Percentiles rank a stretch among this genome's conserved stretches.
Conservation (phyloP, 2,888 invertebrate species). For the Thecophora atra region DNA sequence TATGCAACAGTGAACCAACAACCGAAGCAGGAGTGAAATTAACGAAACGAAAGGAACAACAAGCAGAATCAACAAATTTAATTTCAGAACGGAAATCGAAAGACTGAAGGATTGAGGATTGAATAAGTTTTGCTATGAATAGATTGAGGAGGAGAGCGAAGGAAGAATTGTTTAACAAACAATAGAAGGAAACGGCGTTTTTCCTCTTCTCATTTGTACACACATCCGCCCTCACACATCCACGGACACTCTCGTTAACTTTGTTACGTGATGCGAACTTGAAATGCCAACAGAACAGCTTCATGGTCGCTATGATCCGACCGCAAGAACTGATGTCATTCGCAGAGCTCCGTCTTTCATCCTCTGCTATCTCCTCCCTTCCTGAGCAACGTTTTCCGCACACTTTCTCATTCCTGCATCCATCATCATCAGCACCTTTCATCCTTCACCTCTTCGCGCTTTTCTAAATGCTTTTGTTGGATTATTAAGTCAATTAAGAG, state of each 20-base stretch:
- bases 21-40: not conserved
- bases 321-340: too few species aligned
- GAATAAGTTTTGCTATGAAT: too few species aligned
- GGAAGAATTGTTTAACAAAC: not conserved
- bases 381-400: too few species aligned
- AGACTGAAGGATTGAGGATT: too few species aligned
- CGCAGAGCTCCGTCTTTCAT: not conserved
- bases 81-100: too few species aligned
- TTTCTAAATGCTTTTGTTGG: too few species aligned
- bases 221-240: not conserved
- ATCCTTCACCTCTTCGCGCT: too few species aligned
- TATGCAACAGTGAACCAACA: not conserved
- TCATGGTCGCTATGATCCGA: not conserved
- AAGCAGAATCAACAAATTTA: not conserved
- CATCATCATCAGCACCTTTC: too few species aligned
- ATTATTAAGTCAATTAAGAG: slow-evolving; percentile 27
- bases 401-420: too few species aligned
- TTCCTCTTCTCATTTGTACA: not conserved
- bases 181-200: not conserved
- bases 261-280: not conserved
- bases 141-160: not conserved
- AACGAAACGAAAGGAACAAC: not conserved
- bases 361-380: not conserved
- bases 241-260: not conserved
- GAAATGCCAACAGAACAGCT: not conserved